Conservation (phyloP, 2,888 invertebrate species). For the Chydorus sphaericus region DNA sequence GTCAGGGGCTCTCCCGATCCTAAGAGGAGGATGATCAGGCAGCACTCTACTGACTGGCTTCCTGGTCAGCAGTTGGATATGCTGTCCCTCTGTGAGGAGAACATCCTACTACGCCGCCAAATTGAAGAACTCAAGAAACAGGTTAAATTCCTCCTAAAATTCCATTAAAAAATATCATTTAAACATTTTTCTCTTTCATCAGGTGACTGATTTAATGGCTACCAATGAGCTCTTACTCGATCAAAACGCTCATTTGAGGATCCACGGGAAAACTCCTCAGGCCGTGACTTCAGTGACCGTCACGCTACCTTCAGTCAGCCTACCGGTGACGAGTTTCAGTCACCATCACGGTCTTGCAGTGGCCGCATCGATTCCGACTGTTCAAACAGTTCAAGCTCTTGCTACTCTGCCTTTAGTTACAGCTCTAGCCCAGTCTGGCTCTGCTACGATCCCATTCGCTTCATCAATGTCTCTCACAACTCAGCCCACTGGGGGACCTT, state of each 20-base stretch:
- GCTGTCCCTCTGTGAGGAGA: slow-evolving; percentile 45
- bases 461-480: slow-evolving; percentile 36
- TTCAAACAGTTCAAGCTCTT: slow-evolving; percentile 24
- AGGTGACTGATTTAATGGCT: slow-evolving; percentile 52
- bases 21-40: too few species aligned
- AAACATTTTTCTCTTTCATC: too few species aligned
- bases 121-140: slow-evolving; percentile 52
- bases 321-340: slow-evolving; percentile 30
- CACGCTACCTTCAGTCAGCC: slow-evolving; percentile 43
- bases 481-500: slow-evolving; percentile 27
- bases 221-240: slow-evolving; percentile 64
- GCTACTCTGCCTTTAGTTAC: slow-evolving; percentile 45
- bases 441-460: slow-evolving; percentile 42
- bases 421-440: slow-evolving; percentile 24
- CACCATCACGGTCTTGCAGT: slow-evolving; percentile 17
- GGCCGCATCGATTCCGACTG: slow-evolving; percentile 32
- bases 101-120: slow-evolving; percentile 45
- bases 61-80: slow-evolving; percentile 7
- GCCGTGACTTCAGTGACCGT: slow-evolving; percentile 37
- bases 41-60: neutral
- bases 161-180: too few species aligned
- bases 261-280: slow-evolving; percentile 39
- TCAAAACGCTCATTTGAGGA: slow-evolving; percentile 56
- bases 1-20: neutral
- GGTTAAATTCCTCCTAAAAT: too few species aligned